phyloP scores from a whole-genome alignment of 92 coral and sea anemone species.

The Epizoanthus ramosus region DNA sequence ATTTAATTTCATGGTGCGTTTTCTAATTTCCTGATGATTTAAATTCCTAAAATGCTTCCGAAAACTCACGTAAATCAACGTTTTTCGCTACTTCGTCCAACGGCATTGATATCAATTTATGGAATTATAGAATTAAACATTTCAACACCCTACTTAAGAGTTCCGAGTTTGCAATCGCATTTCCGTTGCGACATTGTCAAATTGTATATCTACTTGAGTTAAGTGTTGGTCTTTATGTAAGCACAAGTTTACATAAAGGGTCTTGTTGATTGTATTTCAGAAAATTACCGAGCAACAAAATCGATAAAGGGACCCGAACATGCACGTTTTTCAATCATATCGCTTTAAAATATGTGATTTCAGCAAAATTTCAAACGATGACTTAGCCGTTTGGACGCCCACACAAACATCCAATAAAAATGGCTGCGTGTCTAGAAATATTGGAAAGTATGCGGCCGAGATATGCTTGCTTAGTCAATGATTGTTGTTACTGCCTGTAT shows the following conservation, averaged over 20 bases:
- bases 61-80: slow-evolving; percentile 2
- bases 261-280: not conserved
- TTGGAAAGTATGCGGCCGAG: not conserved
- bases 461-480: not conserved
- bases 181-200: slow-evolving; percentile 28
- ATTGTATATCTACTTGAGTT: slow-evolving; percentile 24
- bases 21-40: not conserved
- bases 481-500: too few relatives aligned
- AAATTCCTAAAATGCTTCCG: not conserved
- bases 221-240: slow-evolving; percentile 14
- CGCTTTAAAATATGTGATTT: slow-evolving; percentile 2
- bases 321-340: slow-evolving; percentile 22
- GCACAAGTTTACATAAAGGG: not conserved
- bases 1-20: not conserved
- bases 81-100: slow-evolving; percentile 8
- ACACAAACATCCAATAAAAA: not conserved
- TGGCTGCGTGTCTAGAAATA: not conserved
- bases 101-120: slow-evolving; percentile 14
- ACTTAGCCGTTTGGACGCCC: not conserved
- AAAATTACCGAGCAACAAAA: not conserved
- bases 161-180: slow-evolving; percentile 15
- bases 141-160: slow-evolving; percentile 38
- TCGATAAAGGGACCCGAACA: slow-evolving; percentile 10
- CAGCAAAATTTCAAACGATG: slow-evolving; percentile 5
- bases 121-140: slow-evolving; percentile 12